phyloP scores from a whole-genome alignment of 2,113 vertebrate genomes.

The Sylvietta virens region DNA sequence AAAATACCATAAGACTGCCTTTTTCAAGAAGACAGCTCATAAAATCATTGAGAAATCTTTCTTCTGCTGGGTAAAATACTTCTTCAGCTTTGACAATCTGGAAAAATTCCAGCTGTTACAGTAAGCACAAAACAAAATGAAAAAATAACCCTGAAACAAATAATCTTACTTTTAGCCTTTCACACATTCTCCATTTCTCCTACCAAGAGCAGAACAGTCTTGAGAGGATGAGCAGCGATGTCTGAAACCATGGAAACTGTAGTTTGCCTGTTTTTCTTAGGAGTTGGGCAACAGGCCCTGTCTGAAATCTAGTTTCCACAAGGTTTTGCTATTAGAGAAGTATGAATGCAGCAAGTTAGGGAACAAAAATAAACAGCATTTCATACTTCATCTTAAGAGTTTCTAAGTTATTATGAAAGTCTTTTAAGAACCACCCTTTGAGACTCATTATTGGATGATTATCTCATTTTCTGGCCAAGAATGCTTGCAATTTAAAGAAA shows the following conservation, averaged over 20 bases:
- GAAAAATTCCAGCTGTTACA: background rate
- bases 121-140: background rate
- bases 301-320: constrained; percentile 47
- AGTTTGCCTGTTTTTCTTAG: constrained; percentile 38
- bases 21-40: background rate
- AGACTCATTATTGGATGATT: background rate
- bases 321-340: constrained; percentile 44
- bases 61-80: background rate
- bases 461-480: background rate
- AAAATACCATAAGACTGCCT: background rate
- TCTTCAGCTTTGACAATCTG: background rate
- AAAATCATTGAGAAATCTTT: background rate
- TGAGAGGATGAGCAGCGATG: constrained; percentile 41
- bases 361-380: constrained; percentile 22
- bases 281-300: constrained; percentile 27
- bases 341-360: background rate
- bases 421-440: background rate
- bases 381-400: background rate
- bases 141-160: background rate
- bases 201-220: background rate
- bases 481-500: background rate
- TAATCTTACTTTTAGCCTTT: constrained; percentile 16
- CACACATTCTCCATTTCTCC: background rate
- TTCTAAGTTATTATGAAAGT: background rate
- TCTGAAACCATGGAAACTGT: constrained; percentile 60